Base-by-base conservation (phyloP, 2,888 invertebrate species). In the Catocala fraxini region DNA sequence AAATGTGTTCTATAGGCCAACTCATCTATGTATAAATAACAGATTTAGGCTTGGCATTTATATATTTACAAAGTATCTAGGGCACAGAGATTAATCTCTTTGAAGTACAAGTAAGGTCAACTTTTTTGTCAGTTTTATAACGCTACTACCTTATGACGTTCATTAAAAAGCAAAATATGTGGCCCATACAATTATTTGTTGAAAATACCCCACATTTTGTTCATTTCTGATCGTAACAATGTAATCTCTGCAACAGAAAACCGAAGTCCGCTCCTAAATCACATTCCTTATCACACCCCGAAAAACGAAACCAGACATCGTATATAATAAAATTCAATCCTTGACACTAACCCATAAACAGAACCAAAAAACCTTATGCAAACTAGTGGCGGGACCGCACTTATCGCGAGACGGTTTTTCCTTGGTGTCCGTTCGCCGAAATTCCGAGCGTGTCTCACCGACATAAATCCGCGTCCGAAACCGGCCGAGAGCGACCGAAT, bases 371-470 rank as follows among this genome's bases (percentile, higher is more conserved):
- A 78, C 77, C 75, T 70, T 78, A 78, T 78, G 78, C 79, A 79
- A 78, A 78, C 59, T 75, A 75, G 75, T 65, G 64, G 56, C 54
- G 73, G 71, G 70, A 70, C 73, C 68, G 65, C 64, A 79, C 70
- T 78, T 79, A 78, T 78, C 77, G 79, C 75, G 52, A 60, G 68
- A 71, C 73, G 82, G 83, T 83, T 83, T 84, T 84, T 82, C 81
- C 78, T 71, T 60, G 55, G 64, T 78, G 81, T 80, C 70, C 72
- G 75, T 75, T 70, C 60, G 67, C 75, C 82, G 68, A 81, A 83
- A 84, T 83, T 81, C 79, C 82, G 59, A 55, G 76, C 82, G 77
- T 81, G 79, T 74, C 63, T 75, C 67, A 69, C 66, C 75, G 75
- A 78, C 77, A 82, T 84, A 83, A 84, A 84, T 84, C 81, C 73